Conservation (phyloP, 2,797 vertebrate species). For the Oryzias dopingdopingensis region DNA sequence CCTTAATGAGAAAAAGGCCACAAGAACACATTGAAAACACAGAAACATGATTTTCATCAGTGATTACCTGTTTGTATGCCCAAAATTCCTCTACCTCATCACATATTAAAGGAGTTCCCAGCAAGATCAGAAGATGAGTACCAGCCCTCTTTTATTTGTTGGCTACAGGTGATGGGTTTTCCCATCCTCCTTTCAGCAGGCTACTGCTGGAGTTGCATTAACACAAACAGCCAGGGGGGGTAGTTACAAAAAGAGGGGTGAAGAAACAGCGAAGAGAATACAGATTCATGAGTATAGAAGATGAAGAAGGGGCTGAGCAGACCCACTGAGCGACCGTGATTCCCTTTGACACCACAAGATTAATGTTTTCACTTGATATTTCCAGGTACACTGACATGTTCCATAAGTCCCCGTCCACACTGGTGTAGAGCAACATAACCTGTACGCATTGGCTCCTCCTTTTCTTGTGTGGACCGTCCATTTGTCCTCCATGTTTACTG, state of each 20-base stretch:
- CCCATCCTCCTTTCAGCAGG: conserved; percentile 27
- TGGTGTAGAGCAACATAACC: conserved; percentile 16
- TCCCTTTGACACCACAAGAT: conserved; percentile 16
- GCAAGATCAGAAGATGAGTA: conserved; percentile 2
- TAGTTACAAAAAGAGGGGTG: conserved; percentile 20
- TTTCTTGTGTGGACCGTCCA: neutral
- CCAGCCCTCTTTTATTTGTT: conserved; percentile 25
- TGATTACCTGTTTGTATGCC: no score
- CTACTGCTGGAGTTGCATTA: conserved; percentile 28
- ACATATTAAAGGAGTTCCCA: neutral
- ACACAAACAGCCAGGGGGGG: conserved; percentile 42
- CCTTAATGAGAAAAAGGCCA: no score
- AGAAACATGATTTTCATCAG: no score
- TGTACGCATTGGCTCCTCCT: conserved; percentile 19
- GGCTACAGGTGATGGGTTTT: conserved; percentile 28
- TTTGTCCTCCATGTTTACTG: neutral
- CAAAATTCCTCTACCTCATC: no score
- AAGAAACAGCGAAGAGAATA: neutral
- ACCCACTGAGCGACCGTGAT: conserved; percentile 6
- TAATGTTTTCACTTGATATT: conserved; percentile 27
- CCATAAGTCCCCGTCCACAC: conserved; percentile 7
- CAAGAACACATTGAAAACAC: no score
- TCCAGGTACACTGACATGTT: conserved; percentile 9
- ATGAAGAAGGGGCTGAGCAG: neutral
- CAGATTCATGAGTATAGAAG: conserved; percentile 1